Evolutionary conservation across 2,888 invertebrate genomes (phyloP).

Genomic region (Mimachlamys varia): DNA sequence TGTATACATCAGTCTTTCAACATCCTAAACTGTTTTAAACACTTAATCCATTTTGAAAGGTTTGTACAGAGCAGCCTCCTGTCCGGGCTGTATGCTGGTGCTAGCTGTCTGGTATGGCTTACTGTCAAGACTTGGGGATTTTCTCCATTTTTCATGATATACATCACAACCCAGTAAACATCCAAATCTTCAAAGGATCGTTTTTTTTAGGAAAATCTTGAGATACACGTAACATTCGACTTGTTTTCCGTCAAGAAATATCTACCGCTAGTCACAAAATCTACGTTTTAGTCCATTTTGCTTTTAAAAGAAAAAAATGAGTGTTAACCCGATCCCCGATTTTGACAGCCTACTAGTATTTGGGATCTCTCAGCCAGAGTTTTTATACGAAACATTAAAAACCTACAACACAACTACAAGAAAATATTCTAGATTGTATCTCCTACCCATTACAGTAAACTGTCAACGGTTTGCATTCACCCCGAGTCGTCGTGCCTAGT

Average conservation of each 20-base stretch:
- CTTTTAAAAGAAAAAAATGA: constrained; percentile 33
- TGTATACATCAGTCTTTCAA: not conserved
- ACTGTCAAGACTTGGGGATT: not conserved
- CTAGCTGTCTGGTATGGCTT: not conserved
- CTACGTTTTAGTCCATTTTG: constrained; percentile 3
- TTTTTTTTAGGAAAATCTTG: not conserved
- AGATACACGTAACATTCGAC: not conserved
- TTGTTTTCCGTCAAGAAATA: constrained; percentile 3
- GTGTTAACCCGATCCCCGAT: not conserved
- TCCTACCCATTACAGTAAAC: not conserved
- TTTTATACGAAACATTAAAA: constrained; percentile 23
- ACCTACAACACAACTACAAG: constrained; percentile 11
- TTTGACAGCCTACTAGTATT: constrained; percentile 31
- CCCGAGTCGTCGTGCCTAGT: not conserved
- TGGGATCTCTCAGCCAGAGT: constrained; percentile 31
- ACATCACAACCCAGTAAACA: not conserved
- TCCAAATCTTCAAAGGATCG: not conserved
- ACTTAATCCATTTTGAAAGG: constrained; percentile 36
- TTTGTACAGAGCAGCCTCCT: not conserved
- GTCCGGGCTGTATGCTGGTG: not conserved
- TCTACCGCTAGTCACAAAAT: not conserved
- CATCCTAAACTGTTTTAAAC: constrained; percentile 23
- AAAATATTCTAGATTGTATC: not conserved
- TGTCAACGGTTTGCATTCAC: not conserved
- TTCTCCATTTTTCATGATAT: constrained; percentile 1